Base-by-base conservation (phyloP, 1,140 invertebrate genomes). In the Himalopsyche phryganea region DNA sequence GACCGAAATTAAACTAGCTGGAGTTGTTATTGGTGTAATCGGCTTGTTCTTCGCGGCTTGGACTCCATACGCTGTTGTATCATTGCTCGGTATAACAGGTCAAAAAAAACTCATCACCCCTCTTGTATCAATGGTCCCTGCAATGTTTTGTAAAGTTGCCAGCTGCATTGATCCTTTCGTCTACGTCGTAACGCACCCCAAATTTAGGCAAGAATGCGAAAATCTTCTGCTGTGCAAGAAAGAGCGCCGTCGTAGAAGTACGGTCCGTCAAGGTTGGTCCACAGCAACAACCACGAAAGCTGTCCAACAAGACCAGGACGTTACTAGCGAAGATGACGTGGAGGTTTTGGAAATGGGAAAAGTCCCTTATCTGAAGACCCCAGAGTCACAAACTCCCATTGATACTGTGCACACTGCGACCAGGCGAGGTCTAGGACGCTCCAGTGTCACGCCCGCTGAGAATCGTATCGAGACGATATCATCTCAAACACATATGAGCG, bases 131-230 rank as follows among this genome's bases (percentile, higher is more conserved):
- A 88, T 89, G 85, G 75, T 90, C 10, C 88, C 88, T 0, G 88
- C 88, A 0, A 71, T 90, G 13, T 87, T 88, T 67, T 87, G 86
- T 69, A 91, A 91, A 69, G 81, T 81, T 0, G 84, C 87, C 0
- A 85, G 85, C 46, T 87, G 85, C 63, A 77, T 89, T 32, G 86
- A 91, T 71, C 88, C 88, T 1, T 90, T 85, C 65, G 74, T 90
- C 47, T 90, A 90, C 66, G 84, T 86, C 1, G 79, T 87, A 42
- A 84, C 83, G 0, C 85, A 89, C 74, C 85, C 86, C 0, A 81
- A 83, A 65, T 87, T 87, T 68, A 77, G 81, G 17, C 76, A 77
- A 36, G 84, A 86, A 66, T 74, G 79, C 42, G 69, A 77, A 23
- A 75, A 76, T 58, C 50, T 79, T 42, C 41, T 80, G 10, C 70